These are phyloP conservation scores for Caenorhabditis angaria DNA, from an alignment of 2,888 invertebrate genomes.

Conservation along the genomic window DNA sequence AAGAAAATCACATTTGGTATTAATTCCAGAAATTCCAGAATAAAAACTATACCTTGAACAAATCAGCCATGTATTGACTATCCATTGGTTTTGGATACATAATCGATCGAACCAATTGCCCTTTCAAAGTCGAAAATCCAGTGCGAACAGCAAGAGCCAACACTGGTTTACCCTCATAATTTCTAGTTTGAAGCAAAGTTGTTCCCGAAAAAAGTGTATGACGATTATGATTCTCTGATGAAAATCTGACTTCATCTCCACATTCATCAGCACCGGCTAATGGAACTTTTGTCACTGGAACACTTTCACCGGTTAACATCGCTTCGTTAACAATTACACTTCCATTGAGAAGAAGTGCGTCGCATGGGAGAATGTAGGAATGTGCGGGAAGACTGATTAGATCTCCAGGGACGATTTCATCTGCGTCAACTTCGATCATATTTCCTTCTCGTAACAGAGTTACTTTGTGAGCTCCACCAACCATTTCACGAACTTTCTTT, in stretches of 20 bases:
- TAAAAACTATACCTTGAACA: constrained; percentile 72
- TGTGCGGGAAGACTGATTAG: constrained; percentile 79
- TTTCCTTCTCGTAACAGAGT: constrained; percentile 50
- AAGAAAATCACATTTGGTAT: background rate
- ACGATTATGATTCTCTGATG: constrained; percentile 81
- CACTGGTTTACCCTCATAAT: constrained; percentile 72
- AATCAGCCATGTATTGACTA: constrained; percentile 76
- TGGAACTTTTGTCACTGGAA: constrained; percentile 85
- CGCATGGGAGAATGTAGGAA: constrained; percentile 81
- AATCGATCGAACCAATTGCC: constrained; percentile 77
- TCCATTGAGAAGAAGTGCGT: constrained; percentile 86
- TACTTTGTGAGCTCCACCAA: constrained; percentile 12
- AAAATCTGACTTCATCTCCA: constrained; percentile 73
- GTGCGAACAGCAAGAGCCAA: constrained; percentile 84
- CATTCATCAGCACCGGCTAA: constrained; percentile 63
- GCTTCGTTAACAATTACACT: constrained; percentile 92
- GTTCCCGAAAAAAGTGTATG: constrained; percentile 92
- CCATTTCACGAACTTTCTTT: constrained; percentile 82
- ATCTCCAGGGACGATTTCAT: constrained; percentile 78
- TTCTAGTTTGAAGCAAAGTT: constrained; percentile 85
- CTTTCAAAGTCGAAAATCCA: constrained; percentile 78
- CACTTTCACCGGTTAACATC: constrained; percentile 93
- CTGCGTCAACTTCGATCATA: constrained; percentile 25
- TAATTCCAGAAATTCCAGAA: background rate
- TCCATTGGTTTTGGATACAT: constrained; percentile 77